Percentiles rank a stretch among this genome's conserved stretches.
These are phyloP conservation scores for Drosophila quinaria DNA, from an alignment of 2,888 invertebrate species.

Conservation along the genomic window DNA sequence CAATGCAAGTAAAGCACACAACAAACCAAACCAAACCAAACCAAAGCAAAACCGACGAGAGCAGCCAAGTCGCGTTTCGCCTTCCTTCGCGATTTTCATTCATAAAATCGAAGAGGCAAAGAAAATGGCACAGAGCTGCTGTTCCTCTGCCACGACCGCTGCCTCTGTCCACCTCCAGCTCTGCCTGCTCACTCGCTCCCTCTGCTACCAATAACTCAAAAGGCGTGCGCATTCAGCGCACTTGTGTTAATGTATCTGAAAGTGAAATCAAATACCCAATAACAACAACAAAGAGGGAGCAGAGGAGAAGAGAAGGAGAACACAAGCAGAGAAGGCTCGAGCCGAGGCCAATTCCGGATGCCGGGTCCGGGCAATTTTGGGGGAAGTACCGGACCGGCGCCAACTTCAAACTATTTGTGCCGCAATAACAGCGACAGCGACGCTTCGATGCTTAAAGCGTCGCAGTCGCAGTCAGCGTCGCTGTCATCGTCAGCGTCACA, in stretches of 20 bases:
- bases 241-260: slow-evolving; percentile 77
- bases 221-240: slow-evolving; percentile 75
- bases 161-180: slow-evolving; percentile 24
- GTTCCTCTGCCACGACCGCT: neutral
- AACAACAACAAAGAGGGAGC: slow-evolving; percentile 26
- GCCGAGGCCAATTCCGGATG: slow-evolving; percentile 34
- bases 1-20: slow-evolving; percentile 45
- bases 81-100: slow-evolving; percentile 72
- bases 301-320: neutral
- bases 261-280: slow-evolving; percentile 71
- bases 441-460: slow-evolving; percentile 30
- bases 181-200: neutral
- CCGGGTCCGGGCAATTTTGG: slow-evolving; percentile 20
- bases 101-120: slow-evolving; percentile 81
- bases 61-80: slow-evolving; percentile 71
- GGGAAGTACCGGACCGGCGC: slow-evolving; percentile 60
- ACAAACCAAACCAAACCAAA: slow-evolving; percentile 43
- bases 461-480: neutral
- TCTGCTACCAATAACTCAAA: slow-evolving; percentile 79
- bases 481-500: slow-evolving; percentile 7
- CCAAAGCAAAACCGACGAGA: slow-evolving; percentile 17
- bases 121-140: slow-evolving; percentile 70
- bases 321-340: slow-evolving; percentile 20
- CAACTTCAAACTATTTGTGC: slow-evolving; percentile 74
- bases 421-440: slow-evolving; percentile 21